Evolutionary conservation across 2,797 vertebrate genomes (phyloP), one percentile per base, ranked within the genome.

Genomic region (Sphenodon punctatus): DNA sequence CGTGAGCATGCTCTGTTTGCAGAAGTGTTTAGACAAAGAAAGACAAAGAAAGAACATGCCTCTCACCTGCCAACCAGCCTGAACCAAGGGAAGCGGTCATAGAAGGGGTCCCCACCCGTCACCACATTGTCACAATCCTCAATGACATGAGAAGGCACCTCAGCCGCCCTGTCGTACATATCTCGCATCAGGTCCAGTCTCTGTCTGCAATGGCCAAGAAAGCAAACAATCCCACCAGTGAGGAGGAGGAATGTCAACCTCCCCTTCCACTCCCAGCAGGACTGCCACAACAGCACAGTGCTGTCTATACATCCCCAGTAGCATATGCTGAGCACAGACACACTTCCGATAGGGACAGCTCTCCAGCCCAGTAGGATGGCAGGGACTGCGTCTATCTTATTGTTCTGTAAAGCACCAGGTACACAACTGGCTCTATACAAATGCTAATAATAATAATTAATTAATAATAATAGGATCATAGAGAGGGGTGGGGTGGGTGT

Each of bases 61-160:
- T 16, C 97, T 97, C 97, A 99, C 98, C 98, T 99, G 94, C 98
- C 98, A 4, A 99, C 98, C 91, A 99, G 96, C 87, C 98, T 98
- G 96, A 99, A 99, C 98, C 98, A 99, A 48, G 99, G 99, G 92
- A 99, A 99, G 68, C 98, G 98, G 93, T 99, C 99, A 1, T 99
- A 99, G 94, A 99, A 99, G 38, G 99, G 99, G 82, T 99, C 99
- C 9, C 98, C 98, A 0, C 98, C 98, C 0, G 97, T 98, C 96
- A 98, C 97, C 55, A 96, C 97, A 0, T 97, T 98, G 90, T 99
- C 98, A 12, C 97, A 96, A 90, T 99, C 98, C 83, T 99, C 98
- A 0, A 95, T 94, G 67, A 97, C 90, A 0, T 92, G 97, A 88
- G 96, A 97, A 86, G 98, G 98, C 76, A 99, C 97, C 88, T 99